Conservation (phyloP, 2,113 vertebrate genomes). For the Cochlearius cochlearius region DNA sequence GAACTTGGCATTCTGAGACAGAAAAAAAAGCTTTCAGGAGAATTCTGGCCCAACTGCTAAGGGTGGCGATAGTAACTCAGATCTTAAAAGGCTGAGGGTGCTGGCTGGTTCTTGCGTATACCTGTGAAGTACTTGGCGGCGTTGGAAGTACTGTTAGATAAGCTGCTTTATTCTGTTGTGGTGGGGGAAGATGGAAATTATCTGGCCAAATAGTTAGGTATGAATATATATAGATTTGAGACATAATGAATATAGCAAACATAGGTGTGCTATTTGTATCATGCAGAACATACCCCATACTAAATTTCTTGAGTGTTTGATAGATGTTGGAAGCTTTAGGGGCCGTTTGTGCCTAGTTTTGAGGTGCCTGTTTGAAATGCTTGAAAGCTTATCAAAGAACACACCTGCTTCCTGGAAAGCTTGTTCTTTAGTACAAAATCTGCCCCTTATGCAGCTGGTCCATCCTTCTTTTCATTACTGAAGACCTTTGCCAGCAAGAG, state of each 20-base stretch:
- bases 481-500: slow-evolving; percentile 3
- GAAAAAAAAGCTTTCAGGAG: not conserved
- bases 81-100: slow-evolving; percentile 9
- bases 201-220: slow-evolving; percentile 55
- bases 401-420: slow-evolving; percentile 22
- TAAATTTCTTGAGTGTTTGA: slow-evolving; percentile 28
- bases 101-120: slow-evolving; percentile 21
- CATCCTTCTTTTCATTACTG: not conserved
- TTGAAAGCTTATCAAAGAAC: slow-evolving; percentile 55
- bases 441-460: not conserved
- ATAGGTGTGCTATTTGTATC: slow-evolving; percentile 57
- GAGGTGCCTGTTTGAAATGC: slow-evolving; percentile 65
- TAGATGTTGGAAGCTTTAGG: slow-evolving; percentile 47
- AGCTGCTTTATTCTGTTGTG: slow-evolving; percentile 55
- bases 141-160: slow-evolving; percentile 26
- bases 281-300: slow-evolving; percentile 44
- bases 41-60: not conserved
- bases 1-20: not conserved
- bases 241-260: slow-evolving; percentile 47
- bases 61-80: not conserved
- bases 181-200: slow-evolving; percentile 38
- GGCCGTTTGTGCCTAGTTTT: slow-evolving; percentile 51
- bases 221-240: slow-evolving; percentile 48
- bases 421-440: not conserved
- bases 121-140: slow-evolving; percentile 19